Conservation (phyloP, 2,888 invertebrate species). For the Eristalinus aeneus region DNA sequence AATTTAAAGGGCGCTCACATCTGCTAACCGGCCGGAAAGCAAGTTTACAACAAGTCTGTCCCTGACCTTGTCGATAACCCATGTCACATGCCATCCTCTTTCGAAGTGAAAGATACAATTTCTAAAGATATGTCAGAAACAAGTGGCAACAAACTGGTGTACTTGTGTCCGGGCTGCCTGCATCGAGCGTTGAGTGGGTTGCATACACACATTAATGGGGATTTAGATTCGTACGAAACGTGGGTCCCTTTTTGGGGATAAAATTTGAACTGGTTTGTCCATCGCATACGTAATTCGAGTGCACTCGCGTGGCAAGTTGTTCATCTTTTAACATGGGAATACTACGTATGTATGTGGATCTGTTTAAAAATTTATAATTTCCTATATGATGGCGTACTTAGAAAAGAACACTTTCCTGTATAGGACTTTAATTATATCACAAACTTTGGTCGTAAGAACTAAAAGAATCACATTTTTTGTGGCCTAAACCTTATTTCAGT, state of each 20-base stretch:
- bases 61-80: constrained; percentile 52
- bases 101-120: constrained; percentile 28
- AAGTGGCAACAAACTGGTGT: constrained; percentile 21
- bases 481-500: no score
- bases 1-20: constrained; percentile 13
- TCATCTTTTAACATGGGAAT: neutral
- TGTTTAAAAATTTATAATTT: no score
- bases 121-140: constrained; percentile 20
- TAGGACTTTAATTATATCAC: no score
- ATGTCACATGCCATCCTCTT: constrained; percentile 45
- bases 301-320: neutral
- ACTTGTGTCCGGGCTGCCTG: constrained; percentile 10
- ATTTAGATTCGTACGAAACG: neutral
- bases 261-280: neutral
- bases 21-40: constrained; percentile 22
- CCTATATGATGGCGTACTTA: no score
- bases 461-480: no score
- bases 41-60: constrained; percentile 30
- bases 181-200: neutral
- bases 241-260: neutral
- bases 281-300: neutral
- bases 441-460: no score
- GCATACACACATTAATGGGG: neutral
- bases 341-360: no score
- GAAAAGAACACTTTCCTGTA: no score